phyloP scores from a whole-genome alignment of 2,888 invertebrate genomes.

The Aelia acuminata region DNA sequence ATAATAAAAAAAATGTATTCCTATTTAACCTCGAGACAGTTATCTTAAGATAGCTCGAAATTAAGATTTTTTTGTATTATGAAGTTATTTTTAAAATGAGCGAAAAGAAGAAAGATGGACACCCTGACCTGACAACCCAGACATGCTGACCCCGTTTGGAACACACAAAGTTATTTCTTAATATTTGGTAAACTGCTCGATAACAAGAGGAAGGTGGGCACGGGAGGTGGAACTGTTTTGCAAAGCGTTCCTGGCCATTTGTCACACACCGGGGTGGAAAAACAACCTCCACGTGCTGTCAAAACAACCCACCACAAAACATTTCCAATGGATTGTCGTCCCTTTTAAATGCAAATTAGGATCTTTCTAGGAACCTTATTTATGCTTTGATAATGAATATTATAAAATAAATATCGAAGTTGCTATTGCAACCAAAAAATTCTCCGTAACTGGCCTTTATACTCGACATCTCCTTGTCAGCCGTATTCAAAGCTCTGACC shows the following conservation, averaged over 20 bases:
- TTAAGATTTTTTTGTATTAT: background rate
- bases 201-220: background rate
- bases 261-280: background rate
- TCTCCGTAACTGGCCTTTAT: background rate
- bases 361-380: background rate
- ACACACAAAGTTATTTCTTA: background rate
- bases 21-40: no score
- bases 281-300: background rate
- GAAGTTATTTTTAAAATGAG: background rate
- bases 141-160: background rate
- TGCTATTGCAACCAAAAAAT: background rate
- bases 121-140: background rate
- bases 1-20: no score
- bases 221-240: background rate
- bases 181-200: background rate
- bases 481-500: background rate
- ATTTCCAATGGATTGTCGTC: background rate
- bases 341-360: constrained; percentile 37
- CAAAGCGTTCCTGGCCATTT: background rate
- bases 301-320: background rate
- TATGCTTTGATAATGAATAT: background rate
- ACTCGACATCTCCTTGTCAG: background rate
- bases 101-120: background rate
- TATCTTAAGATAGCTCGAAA: no score
- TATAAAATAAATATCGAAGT: background rate